Percentiles rank a stretch among this genome's conserved stretches.
phyloP scores from a whole-genome alignment of 2,113 vertebrate species.

The Muntiacus muntjak region DNA sequence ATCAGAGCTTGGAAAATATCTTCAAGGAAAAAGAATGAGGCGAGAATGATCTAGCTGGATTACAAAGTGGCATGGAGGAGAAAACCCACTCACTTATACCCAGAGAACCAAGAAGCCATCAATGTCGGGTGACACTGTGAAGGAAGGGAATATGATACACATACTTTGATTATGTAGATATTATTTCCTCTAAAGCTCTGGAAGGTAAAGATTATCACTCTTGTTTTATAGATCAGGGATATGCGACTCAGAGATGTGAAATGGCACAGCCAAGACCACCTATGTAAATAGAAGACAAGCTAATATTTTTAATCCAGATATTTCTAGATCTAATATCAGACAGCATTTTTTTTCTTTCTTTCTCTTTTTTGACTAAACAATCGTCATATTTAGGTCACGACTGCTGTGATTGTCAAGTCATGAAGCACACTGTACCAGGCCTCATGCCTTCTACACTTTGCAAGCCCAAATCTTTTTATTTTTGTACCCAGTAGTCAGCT shows the following conservation, averaged over 20 bases:
- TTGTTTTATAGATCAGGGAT: background rate
- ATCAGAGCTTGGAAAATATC: background rate
- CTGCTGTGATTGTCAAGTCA: background rate
- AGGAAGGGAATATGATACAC: background rate
- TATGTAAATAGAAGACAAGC: background rate
- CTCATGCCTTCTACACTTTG: background rate
- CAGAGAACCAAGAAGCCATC: conserved; percentile 2
- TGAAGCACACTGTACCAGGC: background rate
- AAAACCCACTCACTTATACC: background rate
- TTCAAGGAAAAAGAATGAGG: conserved; percentile 43
- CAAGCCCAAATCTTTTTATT: background rate
- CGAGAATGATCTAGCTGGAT: conserved; percentile 6
- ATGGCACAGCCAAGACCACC: background rate
- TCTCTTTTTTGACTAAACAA: background rate
- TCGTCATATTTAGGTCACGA: background rate
- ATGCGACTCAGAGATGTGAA: background rate
- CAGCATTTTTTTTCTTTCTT: background rate
- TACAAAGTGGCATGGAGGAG: conserved; percentile 1
- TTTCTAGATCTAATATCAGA: conserved; percentile 28
- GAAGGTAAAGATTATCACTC: background rate
- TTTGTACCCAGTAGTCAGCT: background rate
- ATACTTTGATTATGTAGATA: background rate
- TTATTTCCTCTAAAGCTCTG: background rate
- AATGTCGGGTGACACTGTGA: background rate
- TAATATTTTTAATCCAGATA: background rate